These are phyloP conservation scores for Cancer borealis DNA, from an alignment of 2,888 invertebrate species.

Conservation along the genomic window DNA sequence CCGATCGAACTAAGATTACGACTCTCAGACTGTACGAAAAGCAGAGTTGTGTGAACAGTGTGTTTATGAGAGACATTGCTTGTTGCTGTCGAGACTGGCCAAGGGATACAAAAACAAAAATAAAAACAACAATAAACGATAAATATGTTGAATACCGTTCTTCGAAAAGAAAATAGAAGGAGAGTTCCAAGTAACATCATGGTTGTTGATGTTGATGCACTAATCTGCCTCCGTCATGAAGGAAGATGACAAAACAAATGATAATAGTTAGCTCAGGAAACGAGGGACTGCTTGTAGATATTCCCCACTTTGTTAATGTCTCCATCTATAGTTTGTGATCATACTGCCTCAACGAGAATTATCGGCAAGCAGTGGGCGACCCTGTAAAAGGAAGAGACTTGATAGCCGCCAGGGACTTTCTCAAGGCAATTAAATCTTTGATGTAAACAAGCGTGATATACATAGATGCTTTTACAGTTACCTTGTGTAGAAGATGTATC, in stretches of 20 bases:
- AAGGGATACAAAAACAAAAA: background rate
- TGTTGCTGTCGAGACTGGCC: background rate
- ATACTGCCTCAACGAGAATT: background rate
- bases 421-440: background rate
- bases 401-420: background rate
- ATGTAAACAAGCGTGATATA: too few species aligned
- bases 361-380: background rate
- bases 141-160: background rate
- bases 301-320: background rate
- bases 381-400: background rate
- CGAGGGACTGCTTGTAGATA: too few species aligned
- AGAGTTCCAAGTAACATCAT: background rate
- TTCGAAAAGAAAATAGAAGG: background rate
- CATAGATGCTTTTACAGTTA: background rate
- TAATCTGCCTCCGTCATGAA: background rate
- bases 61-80: background rate
- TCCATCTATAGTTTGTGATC: background rate
- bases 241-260: background rate
- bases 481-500: background rate
- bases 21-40: background rate
- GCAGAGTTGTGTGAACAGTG: background rate
- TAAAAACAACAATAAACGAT: background rate
- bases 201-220: background rate
- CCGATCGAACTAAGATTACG: background rate
- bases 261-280: too few species aligned